Evolutionary conservation across 2,113 vertebrate species (phyloP).

Genomic region (Rhynchopsitta pachyrhyncha): DNA sequence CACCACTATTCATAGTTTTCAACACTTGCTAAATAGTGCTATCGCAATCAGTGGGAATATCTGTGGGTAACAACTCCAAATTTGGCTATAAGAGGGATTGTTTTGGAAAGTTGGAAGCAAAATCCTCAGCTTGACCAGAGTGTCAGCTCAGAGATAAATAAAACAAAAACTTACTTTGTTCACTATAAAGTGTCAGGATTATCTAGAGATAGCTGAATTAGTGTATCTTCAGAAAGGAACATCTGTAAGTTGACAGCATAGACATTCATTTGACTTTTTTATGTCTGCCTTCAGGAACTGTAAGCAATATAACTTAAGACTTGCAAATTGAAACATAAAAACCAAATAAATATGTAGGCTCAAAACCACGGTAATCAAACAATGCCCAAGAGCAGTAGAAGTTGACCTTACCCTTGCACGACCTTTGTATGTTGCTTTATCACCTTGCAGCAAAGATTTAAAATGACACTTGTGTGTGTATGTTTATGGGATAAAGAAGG

Average conservation of each 20-base stretch:
- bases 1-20: not conserved
- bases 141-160: conserved; percentile 4
- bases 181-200: not conserved
- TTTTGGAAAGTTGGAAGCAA: conserved; percentile 42
- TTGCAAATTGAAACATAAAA: not conserved
- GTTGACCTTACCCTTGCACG: not conserved
- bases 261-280: not conserved
- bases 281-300: not conserved
- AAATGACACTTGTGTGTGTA: not conserved
- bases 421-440: not conserved
- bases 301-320: not conserved
- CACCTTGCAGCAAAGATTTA: not conserved
- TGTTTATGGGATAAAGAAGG: not conserved
- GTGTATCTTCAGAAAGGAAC: not conserved
- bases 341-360: not conserved
- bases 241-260: not conserved
- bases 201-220: not conserved
- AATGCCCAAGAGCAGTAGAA: not conserved
- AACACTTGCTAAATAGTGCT: not conserved
- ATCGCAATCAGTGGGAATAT: not conserved
- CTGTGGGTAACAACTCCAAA: not conserved
- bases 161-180: not conserved
- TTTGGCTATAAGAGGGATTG: not conserved
- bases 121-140: conserved; percentile 5
- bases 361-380: not conserved